A percentile compares a stretch with the other conserved stretches of the same genome.
Conservation (phyloP, 2,888 invertebrate species). For the Xiphydria camelus region DNA sequence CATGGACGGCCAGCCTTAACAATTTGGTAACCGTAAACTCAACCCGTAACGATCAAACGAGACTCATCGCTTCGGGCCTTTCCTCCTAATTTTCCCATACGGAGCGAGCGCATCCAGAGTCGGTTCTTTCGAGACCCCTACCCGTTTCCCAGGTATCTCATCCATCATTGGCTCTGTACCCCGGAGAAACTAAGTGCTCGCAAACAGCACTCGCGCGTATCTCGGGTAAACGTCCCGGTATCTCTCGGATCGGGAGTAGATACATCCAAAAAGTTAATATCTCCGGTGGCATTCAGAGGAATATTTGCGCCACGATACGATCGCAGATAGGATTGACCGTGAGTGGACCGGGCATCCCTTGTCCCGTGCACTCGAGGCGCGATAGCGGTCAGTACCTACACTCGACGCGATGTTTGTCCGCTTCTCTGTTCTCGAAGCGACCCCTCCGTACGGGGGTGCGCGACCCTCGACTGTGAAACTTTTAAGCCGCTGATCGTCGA, state of each 20-base stretch:
- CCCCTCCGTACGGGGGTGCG: slow-evolving; percentile 23
- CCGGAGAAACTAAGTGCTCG: not conserved
- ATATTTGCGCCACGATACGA: slow-evolving; percentile 51
- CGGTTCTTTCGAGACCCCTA: not conserved
- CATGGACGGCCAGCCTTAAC: too few species aligned
- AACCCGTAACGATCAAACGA: too few species aligned
- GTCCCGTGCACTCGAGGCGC: slow-evolving; percentile 5
- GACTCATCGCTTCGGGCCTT: too few species aligned
- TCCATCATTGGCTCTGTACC: not conserved
- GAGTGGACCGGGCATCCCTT: slow-evolving; percentile 35
- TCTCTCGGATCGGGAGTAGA: slow-evolving; percentile 40
- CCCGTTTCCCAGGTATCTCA: not conserved
- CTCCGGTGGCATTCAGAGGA: slow-evolving; percentile 45
- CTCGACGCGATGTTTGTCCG: slow-evolving; percentile 40
- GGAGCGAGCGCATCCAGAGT: too few species aligned
- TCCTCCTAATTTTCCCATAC: too few species aligned
- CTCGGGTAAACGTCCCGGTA: slow-evolving; percentile 49
- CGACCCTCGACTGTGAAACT: slow-evolving; percentile 18
- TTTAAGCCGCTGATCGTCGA: too few species aligned
- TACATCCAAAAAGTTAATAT: slow-evolving; percentile 42
- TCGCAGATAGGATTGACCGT: slow-evolving; percentile 52
- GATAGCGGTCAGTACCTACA: too few species aligned
- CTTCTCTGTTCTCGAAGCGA: slow-evolving; percentile 37
- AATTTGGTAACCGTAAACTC: too few species aligned
- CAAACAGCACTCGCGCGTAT: slow-evolving; percentile 29